Conservation (phyloP, 1,140 invertebrate genomes). For the Uloborus diversus region DNA sequence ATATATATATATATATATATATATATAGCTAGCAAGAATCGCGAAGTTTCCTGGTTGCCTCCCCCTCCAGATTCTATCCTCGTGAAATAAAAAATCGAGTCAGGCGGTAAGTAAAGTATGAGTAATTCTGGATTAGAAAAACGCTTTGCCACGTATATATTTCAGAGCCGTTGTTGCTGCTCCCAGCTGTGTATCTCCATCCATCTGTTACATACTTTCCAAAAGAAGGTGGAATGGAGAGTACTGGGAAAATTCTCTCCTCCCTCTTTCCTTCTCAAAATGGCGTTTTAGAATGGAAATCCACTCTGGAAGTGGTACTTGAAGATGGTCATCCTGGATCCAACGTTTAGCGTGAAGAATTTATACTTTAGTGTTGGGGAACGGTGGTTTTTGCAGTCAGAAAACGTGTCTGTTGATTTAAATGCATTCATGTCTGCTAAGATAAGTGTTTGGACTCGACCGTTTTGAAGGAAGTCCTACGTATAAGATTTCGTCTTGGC, state of each 20-base stretch:
- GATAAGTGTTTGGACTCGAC: no score
- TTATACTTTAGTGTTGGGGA: no score
- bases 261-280: not conserved
- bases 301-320: no score
- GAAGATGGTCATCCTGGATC: no score
- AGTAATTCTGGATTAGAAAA: constrained; percentile 54
- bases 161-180: constrained; percentile 23
- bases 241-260: no score
- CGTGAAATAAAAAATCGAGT: not conserved
- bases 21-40: constrained; percentile 9
- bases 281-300: constrained; percentile 48
- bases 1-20: not conserved
- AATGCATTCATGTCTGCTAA: no score
- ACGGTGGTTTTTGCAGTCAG: no score
- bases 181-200: constrained; percentile 29
- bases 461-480: no score
- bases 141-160: constrained; percentile 44
- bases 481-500: no score
- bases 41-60: not conserved
- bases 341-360: no score
- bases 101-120: constrained; percentile 47
- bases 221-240: constrained; percentile 29
- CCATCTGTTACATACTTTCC: constrained; percentile 36
- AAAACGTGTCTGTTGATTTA: no score
- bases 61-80: not conserved